A percentile compares a stretch with the other conserved stretches of the same genome.
These are phyloP conservation scores for Phenganax stokvisi DNA, from an alignment of 92 coral and sea anemone genomes.

Conservation along the genomic window DNA sequence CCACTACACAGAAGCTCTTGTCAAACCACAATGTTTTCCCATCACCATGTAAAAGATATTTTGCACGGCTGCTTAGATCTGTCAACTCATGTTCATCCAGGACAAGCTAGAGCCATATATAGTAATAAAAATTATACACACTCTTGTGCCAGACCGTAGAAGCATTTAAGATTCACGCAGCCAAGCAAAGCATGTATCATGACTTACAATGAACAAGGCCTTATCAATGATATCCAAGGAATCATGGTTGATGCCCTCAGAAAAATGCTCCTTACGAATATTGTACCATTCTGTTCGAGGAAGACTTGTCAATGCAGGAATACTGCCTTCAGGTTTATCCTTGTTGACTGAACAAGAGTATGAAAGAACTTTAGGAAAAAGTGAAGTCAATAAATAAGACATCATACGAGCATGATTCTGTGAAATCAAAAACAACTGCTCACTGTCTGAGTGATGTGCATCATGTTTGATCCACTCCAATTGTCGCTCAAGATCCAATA, in stretches of 20 bases:
- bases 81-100: constrained; percentile 73
- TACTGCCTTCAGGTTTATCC: constrained; percentile 78
- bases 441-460: constrained; percentile 91
- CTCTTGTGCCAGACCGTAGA: neutral
- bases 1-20: constrained; percentile 77
- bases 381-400: neutral
- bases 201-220: constrained; percentile 85
- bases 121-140: neutral
- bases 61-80: constrained; percentile 68
- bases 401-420: neutral
- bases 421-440: neutral
- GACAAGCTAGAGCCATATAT: constrained; percentile 48
- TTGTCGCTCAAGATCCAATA: constrained; percentile 84
- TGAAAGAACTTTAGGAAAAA: neutral
- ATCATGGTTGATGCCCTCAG: constrained; percentile 76
- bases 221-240: constrained; percentile 81
- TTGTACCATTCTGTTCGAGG: constrained; percentile 91
- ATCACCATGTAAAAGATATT: constrained; percentile 89
- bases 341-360: constrained; percentile 51
- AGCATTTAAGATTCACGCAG: neutral
- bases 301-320: constrained; percentile 77
- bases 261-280: constrained; percentile 67
- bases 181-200: neutral
- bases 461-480: constrained; percentile 93
- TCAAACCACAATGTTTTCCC: constrained; percentile 95